Base-by-base conservation (phyloP, 2,888 invertebrate genomes). In the Drosophila mimetica region DNA sequence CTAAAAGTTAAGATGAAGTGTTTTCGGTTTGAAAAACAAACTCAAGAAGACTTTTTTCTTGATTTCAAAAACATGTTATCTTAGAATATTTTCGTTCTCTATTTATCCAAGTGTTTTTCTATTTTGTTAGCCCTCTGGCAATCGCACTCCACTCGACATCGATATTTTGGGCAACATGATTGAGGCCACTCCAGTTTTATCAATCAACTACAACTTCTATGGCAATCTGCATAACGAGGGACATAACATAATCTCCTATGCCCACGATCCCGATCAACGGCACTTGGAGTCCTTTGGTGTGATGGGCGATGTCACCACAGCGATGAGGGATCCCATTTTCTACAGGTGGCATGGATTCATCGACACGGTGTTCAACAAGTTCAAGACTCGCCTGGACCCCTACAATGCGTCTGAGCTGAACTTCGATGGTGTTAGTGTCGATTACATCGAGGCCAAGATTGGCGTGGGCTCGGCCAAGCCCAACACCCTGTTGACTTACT, bases 291-390 rank as follows among this genome's bases (percentile, higher is more conserved):
- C 94, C 1, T 95, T 95, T 79, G 94, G 95, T 28, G 94, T 96
- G 0, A 96, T 97, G 93, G 96, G 95, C 0, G 96, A 96, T 85
- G 94, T 95, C 4, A 94, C 96, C 0, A 96, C 96, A 0, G 96
- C 96, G 0, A 96, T 97, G 96, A 93, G 97, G 48, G 97, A 97
- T 91, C 97, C 97, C 0, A 93, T 96, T 71, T 97, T 97, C 93
- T 97, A 96, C 92, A 94, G 96, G 87, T 96, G 95, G 96, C 97
- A 97, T 87, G 94, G 95, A 1, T 96, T 94, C 89, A 93, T 97
- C 47, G 96, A 97, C 79, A 93, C 94, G 71, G 90, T 96, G 30
- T 97, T 96, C 93, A 94, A 95, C 76, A 94, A 94, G 75, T 94
- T 94, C 90, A 97, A 97, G 90, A 90, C 92, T 6, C 93, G 93